A percentile compares a stretch with the other conserved stretches of the same genome.
These are phyloP conservation scores for Frankliniella intonsa DNA, from an alignment of 2,888 invertebrate genomes.

Conservation along the genomic window DNA sequence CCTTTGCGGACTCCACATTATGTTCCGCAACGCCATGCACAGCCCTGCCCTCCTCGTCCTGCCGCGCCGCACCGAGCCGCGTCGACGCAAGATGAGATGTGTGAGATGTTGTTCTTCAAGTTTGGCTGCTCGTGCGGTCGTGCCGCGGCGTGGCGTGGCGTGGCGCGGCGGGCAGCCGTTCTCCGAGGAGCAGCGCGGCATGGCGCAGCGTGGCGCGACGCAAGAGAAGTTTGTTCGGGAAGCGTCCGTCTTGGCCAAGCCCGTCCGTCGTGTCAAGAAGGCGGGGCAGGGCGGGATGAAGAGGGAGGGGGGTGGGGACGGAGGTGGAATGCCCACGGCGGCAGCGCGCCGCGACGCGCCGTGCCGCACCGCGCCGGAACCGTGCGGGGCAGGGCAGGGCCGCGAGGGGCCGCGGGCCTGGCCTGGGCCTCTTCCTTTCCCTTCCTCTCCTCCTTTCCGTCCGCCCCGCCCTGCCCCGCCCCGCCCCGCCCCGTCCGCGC, in stretches of 20 bases:
- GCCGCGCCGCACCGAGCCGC: too few species aligned
- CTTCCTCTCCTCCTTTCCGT: too few species aligned
- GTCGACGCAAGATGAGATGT: too few species aligned
- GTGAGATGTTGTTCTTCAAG: too few species aligned
- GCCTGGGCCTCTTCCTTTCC: too few species aligned
- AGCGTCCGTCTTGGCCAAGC: neutral
- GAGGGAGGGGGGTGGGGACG: neutral
- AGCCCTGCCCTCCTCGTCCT: too few species aligned
- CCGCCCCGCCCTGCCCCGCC: too few species aligned
- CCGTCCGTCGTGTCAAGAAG: neutral
- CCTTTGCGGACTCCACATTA: too few species aligned
- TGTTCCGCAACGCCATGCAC: too few species aligned
- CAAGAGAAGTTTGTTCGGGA: constrained; percentile 15
- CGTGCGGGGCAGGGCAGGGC: neutral
- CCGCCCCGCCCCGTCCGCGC: neutral
- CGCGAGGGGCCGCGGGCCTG: neutral
- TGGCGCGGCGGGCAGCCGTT: too few species aligned
- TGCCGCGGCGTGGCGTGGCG: too few species aligned
- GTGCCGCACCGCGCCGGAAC: neutral
- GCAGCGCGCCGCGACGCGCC: neutral
- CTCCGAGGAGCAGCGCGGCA: neutral
- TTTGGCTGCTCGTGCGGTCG: too few species aligned
- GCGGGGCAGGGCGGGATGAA: neutral
- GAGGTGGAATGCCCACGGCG: neutral
- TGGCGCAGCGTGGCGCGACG: neutral